Evolutionary conservation across 2,888 invertebrate genomes (phyloP).

Genomic region (Drosophila basisetae): DNA sequence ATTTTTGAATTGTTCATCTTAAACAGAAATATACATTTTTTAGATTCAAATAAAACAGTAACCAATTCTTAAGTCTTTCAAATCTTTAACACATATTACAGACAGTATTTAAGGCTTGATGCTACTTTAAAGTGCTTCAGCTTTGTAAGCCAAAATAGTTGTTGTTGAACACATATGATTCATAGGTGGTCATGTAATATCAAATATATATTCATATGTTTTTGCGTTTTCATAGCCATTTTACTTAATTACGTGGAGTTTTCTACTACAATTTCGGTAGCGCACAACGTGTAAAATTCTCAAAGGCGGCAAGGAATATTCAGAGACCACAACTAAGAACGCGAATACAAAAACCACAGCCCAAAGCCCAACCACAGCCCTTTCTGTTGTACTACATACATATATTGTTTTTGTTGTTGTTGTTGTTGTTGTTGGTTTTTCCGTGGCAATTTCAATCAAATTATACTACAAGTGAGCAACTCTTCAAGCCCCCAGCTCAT

Average conservation of each 20-base stretch:
- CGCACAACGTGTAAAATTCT: constrained; percentile 49
- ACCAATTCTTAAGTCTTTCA: fast-evolving
- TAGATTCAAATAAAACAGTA: background rate
- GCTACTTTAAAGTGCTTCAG: background rate
- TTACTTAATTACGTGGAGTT: background rate
- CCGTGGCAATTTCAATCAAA: constrained; percentile 73
- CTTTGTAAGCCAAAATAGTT: background rate
- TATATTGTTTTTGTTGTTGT: constrained; percentile 11
- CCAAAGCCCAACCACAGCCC: constrained; percentile 15
- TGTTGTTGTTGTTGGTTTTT: constrained; percentile 18
- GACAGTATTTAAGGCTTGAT: background rate
- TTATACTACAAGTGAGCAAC: constrained; percentile 63
- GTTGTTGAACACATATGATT: background rate
- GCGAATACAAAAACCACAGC: constrained; percentile 7
- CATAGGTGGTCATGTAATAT: background rate
- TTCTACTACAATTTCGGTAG: background rate
- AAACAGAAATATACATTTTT: background rate
- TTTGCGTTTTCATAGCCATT: background rate
- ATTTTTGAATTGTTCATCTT: background rate
- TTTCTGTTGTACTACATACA: background rate
- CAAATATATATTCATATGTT: background rate
- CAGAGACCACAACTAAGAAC: constrained; percentile 18
- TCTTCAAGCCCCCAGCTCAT: constrained; percentile 15
- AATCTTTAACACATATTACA: background rate
- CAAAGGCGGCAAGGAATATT: constrained; percentile 47